Evolutionary conservation across 2,113 vertebrate genomes (phyloP), one percentile per base, ranked within the genome.

Genomic region (Strigops habroptila): DNA sequence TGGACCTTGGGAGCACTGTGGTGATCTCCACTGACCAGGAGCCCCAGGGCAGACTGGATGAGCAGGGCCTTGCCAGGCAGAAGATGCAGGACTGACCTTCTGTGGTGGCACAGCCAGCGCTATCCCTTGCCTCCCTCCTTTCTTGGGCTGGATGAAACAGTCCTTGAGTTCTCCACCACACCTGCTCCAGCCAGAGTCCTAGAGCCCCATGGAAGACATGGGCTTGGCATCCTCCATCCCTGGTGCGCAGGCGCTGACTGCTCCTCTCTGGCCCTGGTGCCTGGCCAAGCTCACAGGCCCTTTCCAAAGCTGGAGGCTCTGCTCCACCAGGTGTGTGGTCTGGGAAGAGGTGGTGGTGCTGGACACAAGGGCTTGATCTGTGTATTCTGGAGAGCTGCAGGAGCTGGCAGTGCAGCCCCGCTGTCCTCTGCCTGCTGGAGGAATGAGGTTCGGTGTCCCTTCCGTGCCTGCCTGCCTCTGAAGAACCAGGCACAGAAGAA

Each of bases 61-160:
- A n/a, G 1, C 0, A 0, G 23, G 18, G 21, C 65, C 18, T 60
- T 16, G 12, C 55, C 0, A 0, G 14, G 33, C 57, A 79, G 74
- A 82, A 85, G 57, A 60, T 25, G 28, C n/a, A 65, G 25, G 33
- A 87, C 22, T 84, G 64, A 49, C 44, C 21, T 70, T 28, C 28
- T 59, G 10, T 75, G 69, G 33, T 69, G 76, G 78, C 35, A 69
- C 19, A 84, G 39, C 41, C 64, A 69, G 9, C 1, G 0, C 62
- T 2, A 1, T 81, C 27, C 12, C 8, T 6, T 9, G 18, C 22
- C 16, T 92, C n/a, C 13, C 16, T 86, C 33, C 10, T 27, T 63
- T 51, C 27, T 18, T 48, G 35, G 19, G 46, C 67, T 64, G 23
- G 30, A 33, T 2, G 4, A 28, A 68, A 67, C 70, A 62, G 13